Base-by-base conservation (phyloP, 1,140 invertebrate species). In the Lepidurus couesii region DNA sequence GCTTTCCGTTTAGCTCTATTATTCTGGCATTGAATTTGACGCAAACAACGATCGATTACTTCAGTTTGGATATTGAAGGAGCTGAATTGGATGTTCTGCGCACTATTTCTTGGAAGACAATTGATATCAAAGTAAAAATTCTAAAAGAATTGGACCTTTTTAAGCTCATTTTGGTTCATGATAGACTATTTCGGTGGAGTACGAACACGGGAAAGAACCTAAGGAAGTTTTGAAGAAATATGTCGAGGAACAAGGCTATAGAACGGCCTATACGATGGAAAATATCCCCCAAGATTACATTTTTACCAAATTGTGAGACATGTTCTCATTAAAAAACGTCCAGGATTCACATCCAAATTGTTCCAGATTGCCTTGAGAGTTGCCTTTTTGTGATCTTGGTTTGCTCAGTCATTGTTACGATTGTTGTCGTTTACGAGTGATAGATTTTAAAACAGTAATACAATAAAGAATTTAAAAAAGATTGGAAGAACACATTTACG, bases 31-130 rank as follows among this genome's bases (percentile, higher is more conserved):
- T 86, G 10, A 82, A 83, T 77, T 79, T 79, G 44, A 83, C 83
- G 26, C 80, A 78, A 26, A 89, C 89, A 16, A 86, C 85, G 43
- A 79, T 85, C 5, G 84, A 85, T 79, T 85, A 84, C 79, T 84
- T 85, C 75, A 84, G 83, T 78, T 80, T 85, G 21, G 84, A 85
- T 78, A 81, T 85, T 24, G 84, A 85, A 77, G 84, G 85, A 13
- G 79, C 80, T 16, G 84, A 85, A 80, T 74, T 84, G 11, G 74
- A 75, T 10, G 84, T 85, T 24, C 79, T 85, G 10, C 77, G 80
- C 53, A 85, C 84, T 0, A 83, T 86, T 76, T 84, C 85, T 26
- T 76, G 73, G 44, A 11, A 79, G 1, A 75, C 47, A 47, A 34
- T 77, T 10, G 78, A 79, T 43, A 79, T 79, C 47, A 75, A n/a